Evolutionary conservation across 2,888 invertebrate genomes (phyloP), one percentile per base, ranked within the genome.

Genomic region (Neoitamus cyanurus): DNA sequence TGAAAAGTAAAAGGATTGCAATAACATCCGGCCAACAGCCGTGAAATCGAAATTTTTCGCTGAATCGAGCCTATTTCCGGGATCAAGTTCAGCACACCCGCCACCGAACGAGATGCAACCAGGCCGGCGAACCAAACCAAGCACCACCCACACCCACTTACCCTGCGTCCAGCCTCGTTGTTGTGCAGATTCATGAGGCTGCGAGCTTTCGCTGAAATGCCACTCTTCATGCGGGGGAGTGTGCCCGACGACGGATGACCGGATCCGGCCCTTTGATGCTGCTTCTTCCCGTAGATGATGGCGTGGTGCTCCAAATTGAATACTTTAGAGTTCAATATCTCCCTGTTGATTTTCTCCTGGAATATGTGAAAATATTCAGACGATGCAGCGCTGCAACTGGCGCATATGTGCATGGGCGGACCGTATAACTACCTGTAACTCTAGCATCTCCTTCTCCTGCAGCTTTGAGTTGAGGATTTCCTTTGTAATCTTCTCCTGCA

Each of bases 171-270:
- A 46, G 98, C 99, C 91, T 99, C 98, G 91, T 99, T 99, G 92
- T 99, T 99, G 91, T 99, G 98, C 83, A 99, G 92, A 92, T 99
- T 99, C 97, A 99, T 99, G 87, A 99, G 93, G 89, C 96, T 95
- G 58, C 97, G 92, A 1, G 97, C 98, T 87, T 91, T 91, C 31
- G 87, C 87, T 58, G 89, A 88, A 84, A 88, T 86, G 28, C 88
- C 86, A 85, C 88, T 89, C 86, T 89, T 90, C 86, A 88, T 80
- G 13, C 87, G 86, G 73, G 84, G 83, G 15, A 85, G 20, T 5
- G 70, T 34, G 11, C 70, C 87, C 85, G 88, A 77, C 0, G 58
- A 20, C 9, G 58, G 1, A 11, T 82, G 82, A 1, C 82, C 69
- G 3, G 34, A 25, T 36, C 83, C 83, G 11, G 42, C 13, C 48